phyloP scores from a whole-genome alignment of 2,888 invertebrate genomes.

The Pammene aurita region DNA sequence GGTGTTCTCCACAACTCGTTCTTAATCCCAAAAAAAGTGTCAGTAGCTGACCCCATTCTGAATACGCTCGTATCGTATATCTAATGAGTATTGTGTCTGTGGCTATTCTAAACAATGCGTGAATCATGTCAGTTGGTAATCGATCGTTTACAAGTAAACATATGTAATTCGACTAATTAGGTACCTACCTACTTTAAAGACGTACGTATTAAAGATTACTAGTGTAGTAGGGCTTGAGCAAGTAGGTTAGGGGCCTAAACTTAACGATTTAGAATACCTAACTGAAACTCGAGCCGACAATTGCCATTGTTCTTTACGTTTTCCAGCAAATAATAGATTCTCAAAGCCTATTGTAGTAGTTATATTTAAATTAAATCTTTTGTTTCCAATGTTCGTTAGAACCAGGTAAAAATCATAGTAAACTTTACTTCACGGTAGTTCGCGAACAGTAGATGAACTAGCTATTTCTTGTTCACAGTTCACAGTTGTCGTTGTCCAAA shows the following conservation, averaged over 20 bases:
- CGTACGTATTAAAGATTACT: not conserved
- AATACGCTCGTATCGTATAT: conserved; percentile 9
- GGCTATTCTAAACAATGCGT: conserved; percentile 29
- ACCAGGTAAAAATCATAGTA: not conserved
- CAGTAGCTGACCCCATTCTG: conserved; percentile 27
- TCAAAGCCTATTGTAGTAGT: conserved; percentile 28
- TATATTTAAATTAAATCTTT: conserved; percentile 23
- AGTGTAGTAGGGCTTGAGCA: not conserved
- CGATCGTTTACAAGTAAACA: conserved; percentile 22
- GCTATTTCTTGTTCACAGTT: too few species aligned
- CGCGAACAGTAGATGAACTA: too few species aligned
- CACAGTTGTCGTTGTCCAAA: too few species aligned
- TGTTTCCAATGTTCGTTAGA: conserved; percentile 9
- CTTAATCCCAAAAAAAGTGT: conserved; percentile 9
- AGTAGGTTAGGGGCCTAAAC: not conserved
- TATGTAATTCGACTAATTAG: not conserved
- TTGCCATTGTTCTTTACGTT: conserved; percentile 53
- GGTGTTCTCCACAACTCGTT: too few species aligned
- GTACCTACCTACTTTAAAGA: conserved; percentile 4
- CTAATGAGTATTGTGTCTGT: conserved; percentile 16
- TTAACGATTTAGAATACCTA: conserved; percentile 19
- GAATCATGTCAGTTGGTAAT: conserved; percentile 28
- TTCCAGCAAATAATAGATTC: conserved; percentile 43
- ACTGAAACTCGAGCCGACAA: conserved; percentile 48
- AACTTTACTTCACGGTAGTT: too few species aligned